Evolutionary conservation across 2,113 vertebrate species (phyloP).

Genomic region (Columbina picui): DNA sequence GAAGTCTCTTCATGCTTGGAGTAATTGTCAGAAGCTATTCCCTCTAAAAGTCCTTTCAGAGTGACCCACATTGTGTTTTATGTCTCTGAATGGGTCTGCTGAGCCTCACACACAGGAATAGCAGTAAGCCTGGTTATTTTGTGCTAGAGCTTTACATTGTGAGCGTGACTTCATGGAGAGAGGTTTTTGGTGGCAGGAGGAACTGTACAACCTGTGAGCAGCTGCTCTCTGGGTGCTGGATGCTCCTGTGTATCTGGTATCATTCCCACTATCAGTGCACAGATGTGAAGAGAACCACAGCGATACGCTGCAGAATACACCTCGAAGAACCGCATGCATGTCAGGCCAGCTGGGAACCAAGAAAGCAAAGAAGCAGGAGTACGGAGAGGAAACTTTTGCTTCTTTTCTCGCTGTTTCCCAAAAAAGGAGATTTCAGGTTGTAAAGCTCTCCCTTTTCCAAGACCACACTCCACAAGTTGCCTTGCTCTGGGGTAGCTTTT

Average conservation of each 20-base stretch:
- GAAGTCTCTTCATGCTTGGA: background rate
- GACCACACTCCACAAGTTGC: background rate
- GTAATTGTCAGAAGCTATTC: background rate
- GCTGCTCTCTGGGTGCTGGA: background rate
- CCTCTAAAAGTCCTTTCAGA: background rate
- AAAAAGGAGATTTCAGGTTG: background rate
- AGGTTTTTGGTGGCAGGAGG: background rate
- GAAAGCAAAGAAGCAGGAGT: background rate
- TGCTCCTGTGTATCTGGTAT: background rate
- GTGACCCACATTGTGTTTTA: background rate
- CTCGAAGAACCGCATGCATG: rapidly evolving
- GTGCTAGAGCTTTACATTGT: background rate
- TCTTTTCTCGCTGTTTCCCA: background rate
- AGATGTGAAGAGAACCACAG: background rate
- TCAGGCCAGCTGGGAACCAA: background rate
- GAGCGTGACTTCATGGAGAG: background rate
- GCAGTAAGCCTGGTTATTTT: background rate
- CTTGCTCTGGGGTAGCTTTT: background rate
- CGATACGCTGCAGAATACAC: background rate
- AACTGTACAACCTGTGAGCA: background rate
- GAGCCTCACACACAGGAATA: background rate
- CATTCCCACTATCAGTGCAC: rapidly evolving
- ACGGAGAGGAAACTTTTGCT: background rate
- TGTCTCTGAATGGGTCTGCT: background rate
- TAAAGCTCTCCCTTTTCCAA: background rate